These are phyloP conservation scores for Cichladusa arquata DNA, from an alignment of 2,113 vertebrate species.

Conservation along the genomic window DNA sequence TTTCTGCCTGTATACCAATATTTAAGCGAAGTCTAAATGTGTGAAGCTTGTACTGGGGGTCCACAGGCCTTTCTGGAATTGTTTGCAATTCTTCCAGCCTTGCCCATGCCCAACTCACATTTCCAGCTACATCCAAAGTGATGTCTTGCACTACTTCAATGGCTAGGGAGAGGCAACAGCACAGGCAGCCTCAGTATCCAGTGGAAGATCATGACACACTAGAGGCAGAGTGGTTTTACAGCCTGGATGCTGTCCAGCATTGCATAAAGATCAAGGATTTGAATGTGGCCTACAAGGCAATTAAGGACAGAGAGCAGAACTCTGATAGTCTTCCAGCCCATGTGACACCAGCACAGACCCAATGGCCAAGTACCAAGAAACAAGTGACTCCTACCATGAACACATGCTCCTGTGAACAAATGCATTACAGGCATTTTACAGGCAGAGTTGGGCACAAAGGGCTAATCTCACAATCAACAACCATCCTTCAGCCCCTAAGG, in stretches of 20 bases:
- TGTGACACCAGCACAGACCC: background rate
- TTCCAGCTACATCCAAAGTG: background rate
- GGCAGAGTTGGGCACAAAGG: background rate
- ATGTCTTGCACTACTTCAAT: background rate
- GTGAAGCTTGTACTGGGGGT: background rate
- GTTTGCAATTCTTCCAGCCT: background rate
- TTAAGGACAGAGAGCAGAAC: background rate
- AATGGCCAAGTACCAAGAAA: background rate
- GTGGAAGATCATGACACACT: background rate
- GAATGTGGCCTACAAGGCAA: background rate
- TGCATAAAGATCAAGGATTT: background rate
- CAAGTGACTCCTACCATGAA: background rate
- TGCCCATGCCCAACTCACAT: background rate
- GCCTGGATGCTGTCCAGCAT: background rate
- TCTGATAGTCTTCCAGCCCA: background rate
- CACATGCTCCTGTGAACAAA: background rate
- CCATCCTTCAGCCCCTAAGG: background rate
- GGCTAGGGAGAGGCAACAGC: background rate
- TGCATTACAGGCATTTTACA: background rate
- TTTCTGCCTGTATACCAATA: background rate
- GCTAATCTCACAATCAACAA: background rate
- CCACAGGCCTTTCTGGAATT: background rate
- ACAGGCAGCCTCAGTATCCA: background rate
- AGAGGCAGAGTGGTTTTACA: background rate
- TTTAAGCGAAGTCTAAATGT: background rate